Base-by-base conservation (phyloP, 2,888 invertebrate genomes). In the Thyatira batis region DNA sequence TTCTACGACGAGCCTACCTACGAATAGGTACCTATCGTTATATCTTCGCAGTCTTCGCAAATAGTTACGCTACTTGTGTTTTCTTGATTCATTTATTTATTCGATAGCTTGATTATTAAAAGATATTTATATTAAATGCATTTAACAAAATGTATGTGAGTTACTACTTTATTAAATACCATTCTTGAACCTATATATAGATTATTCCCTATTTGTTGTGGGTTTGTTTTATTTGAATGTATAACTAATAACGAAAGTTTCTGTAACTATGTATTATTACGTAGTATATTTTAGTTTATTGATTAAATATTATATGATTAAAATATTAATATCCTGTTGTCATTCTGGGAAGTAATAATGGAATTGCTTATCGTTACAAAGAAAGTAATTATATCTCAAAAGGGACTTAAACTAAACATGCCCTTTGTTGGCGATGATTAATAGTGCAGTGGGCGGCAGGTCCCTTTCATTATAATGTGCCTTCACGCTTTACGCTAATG, bases 401-500 rank as follows among this genome's bases (percentile, higher is more conserved):
- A 48, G 65, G 52, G 75, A 70, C 68, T 73, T 69, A 70, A 76
- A 75, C 66, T 70, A 65, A 73, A 71, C 68, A 67, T 52, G 44
- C 55, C 57, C 60, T 71, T 78, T 78, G 75, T 78, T 65, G 51
- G 56, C 39, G 52, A 65, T 76, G 77, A 80, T 80, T 80, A 78
- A 80, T 77, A 67, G 73, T 63, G 56, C 59, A 61, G 55, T 60
- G 55, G 52, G 51, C 54, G 63, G 39, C 39, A 39, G 63, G 64
- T 64, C 68, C 69, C 67, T 69, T 75, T 69, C 63, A 67, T 67
- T 64, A 65, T 62, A 68, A 54, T 65, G 58, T 61, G 66, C 68
- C 64, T 72, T 65, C 63, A 58, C 60, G 55, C 63, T 53, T 63
- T 56, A 58, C 57, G 61, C 61, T 73, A 71, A 76, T 75, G 67